Evolutionary conservation across 2,113 vertebrate genomes (phyloP).

Genomic region (Todiramphus saurophagus): DNA sequence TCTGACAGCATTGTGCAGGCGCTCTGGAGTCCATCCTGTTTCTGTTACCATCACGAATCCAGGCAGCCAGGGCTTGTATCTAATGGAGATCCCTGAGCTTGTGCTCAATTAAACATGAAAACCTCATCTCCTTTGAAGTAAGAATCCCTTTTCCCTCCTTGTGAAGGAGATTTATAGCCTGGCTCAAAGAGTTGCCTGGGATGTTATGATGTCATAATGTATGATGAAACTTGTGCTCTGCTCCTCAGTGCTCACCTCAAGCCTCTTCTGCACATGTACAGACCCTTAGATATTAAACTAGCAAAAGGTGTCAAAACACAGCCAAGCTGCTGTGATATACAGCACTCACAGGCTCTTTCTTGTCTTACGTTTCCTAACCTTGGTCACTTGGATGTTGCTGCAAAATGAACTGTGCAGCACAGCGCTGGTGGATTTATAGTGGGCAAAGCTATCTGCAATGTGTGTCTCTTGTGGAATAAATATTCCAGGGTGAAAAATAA

Average conservation of each 20-base stretch:
- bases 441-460: not conserved
- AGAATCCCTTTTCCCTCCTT: not conserved
- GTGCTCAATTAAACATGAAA: not conserved
- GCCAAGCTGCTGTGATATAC: not conserved
- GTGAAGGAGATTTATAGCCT: slow-evolving; percentile 8
- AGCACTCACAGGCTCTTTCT: not conserved
- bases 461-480: not conserved
- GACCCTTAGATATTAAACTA: not conserved
- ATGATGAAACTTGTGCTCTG: not conserved
- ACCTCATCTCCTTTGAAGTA: not conserved
- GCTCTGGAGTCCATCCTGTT: not conserved
- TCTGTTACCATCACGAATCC: not conserved
- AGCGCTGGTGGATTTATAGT: not conserved
- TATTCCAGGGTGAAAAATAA: slow-evolving; percentile 1
- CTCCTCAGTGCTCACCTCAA: not conserved
- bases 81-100: not conserved
- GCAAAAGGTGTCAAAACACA: not conserved
- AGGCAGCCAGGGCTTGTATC: not conserved
- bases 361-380: not conserved
- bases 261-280: not conserved
- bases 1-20: fast-evolving
- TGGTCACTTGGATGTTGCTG: not conserved
- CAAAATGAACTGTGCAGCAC: not conserved
- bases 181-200: not conserved
- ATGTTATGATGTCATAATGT: not conserved